phyloP scores from a whole-genome alignment of 2,888 invertebrate species.

The Agrochola circellaris region DNA sequence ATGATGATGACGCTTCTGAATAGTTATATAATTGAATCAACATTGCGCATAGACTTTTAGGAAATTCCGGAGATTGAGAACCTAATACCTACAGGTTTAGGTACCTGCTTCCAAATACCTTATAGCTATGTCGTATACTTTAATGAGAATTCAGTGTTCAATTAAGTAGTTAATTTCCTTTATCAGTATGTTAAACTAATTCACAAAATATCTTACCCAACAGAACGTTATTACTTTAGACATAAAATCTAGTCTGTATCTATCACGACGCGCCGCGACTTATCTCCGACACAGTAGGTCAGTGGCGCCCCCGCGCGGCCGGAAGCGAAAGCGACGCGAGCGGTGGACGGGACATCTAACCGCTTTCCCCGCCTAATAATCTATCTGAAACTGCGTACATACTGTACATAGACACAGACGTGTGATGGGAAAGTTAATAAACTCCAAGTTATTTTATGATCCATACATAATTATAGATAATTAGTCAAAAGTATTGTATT shows the following conservation, averaged over 20 bases:
- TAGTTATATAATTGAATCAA: background rate
- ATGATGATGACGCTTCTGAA: background rate
- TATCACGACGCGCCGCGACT: slow-evolving; percentile 10
- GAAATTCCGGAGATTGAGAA: slow-evolving; percentile 12
- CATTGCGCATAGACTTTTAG: background rate
- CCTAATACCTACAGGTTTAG: no score
- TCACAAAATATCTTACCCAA: background rate
- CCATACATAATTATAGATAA: background rate
- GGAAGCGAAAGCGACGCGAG: slow-evolving; percentile 79
- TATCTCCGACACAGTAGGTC: slow-evolving; percentile 60
- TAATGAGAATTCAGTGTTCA: background rate
- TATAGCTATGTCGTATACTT: background rate
- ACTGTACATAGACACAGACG: slow-evolving; percentile 18
- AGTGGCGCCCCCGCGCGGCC: slow-evolving; percentile 77
- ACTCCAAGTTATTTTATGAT: slow-evolving; percentile 14
- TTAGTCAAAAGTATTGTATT: background rate
- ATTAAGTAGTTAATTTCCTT: background rate
- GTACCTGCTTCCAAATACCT: background rate
- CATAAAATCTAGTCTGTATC: slow-evolving; percentile 26
- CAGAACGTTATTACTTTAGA: slow-evolving; percentile 15
- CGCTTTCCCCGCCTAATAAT: slow-evolving; percentile 71
- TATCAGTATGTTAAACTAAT: background rate
- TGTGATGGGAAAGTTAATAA: slow-evolving; percentile 52
- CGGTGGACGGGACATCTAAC: slow-evolving; percentile 58
- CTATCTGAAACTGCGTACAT: slow-evolving; percentile 46